Base-by-base conservation (phyloP, 2,888 invertebrate species). In the Limulus polyphemus region DNA sequence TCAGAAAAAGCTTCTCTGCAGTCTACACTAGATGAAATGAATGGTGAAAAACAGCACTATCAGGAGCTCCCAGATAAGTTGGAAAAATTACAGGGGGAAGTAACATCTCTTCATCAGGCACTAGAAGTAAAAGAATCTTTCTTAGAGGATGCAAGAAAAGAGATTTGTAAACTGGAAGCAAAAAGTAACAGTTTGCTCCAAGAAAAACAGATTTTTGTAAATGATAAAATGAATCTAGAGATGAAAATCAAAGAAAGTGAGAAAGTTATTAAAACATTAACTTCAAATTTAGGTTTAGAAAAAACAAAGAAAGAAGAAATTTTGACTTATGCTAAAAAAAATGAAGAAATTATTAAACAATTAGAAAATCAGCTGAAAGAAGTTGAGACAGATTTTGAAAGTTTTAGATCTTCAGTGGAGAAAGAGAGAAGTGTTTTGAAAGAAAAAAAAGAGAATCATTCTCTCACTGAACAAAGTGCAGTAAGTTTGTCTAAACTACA, bases 241-340 rank as follows among this genome's bases (percentile, higher is more conserved):
- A 14, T n/a, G 3, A 50, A 50, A 50, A 13, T 50, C 10, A 50
- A 50, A 9, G 50, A 50, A 14, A n/a, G 14, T 50, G 67, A 68
- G 57, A 67, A 69, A 51, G 66, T 65, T 17, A 67, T 65, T 55
- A 64, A 63, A 51, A 55, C 56, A 11, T 75, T 85, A 17, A 77
- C 80, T 62, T 79, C 81, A 60, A 86, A 87, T 69, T 79, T 86
- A 11, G 81, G 83, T 67, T 78, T 82, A 47, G 77, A 82, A 64
- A 85, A 87, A 74, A 76, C 83, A 0, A 89, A 89, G 74, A 83
- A 85, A 48, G 82, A 83, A 1, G 91, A 89, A 77, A 81, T 90
- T 68, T 78, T 92, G 69, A 86, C 87, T 71, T 92, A 90, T 75
- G 77, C 92, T 55, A 92, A 90, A 75, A 87, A 89, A 73, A 82